A percentile compares a stretch with the other conserved stretches of the same genome.
phyloP scores from a whole-genome alignment of 2,797 vertebrate genomes.

The Synaphobranchus kaupii region DNA sequence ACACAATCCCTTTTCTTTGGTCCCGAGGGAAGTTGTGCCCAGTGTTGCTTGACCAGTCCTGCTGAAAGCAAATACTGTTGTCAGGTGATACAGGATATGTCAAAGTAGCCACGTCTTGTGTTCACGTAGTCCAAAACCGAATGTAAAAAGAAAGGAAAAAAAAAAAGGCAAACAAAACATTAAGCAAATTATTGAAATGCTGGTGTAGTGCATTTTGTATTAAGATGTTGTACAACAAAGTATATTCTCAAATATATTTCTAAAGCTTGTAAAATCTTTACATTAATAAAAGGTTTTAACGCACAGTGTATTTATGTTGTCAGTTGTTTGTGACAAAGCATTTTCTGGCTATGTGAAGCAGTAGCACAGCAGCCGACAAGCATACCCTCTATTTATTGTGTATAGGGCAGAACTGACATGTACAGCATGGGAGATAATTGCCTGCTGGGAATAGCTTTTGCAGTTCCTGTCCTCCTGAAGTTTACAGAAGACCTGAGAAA shows the following conservation, averaged over 20 bases:
- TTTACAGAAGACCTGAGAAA: background rate
- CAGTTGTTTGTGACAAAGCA: background rate
- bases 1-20: conserved; percentile 15
- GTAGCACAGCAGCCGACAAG: background rate
- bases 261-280: conserved; percentile 36
- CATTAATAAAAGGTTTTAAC: conserved; percentile 50
- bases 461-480: background rate
- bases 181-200: conserved; percentile 27
- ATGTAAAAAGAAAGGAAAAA: conserved; percentile 13
- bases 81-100: conserved; percentile 36
- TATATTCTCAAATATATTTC: conserved; percentile 41
- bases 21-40: conserved; percentile 4
- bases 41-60: conserved; percentile 21
- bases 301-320: background rate
- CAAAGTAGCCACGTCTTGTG: conserved; percentile 21
- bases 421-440: background rate
- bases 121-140: conserved; percentile 25
- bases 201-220: conserved; percentile 40
- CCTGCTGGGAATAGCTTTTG: background rate
- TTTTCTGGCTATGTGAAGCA: background rate
- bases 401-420: background rate
- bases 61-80: conserved; percentile 40
- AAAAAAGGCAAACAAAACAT: conserved; percentile 7
- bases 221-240: conserved; percentile 43
- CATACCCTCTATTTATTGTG: background rate